Evolutionary conservation across 1,140 invertebrate species (phyloP).

Genomic region (Penaeus vannamei): DNA sequence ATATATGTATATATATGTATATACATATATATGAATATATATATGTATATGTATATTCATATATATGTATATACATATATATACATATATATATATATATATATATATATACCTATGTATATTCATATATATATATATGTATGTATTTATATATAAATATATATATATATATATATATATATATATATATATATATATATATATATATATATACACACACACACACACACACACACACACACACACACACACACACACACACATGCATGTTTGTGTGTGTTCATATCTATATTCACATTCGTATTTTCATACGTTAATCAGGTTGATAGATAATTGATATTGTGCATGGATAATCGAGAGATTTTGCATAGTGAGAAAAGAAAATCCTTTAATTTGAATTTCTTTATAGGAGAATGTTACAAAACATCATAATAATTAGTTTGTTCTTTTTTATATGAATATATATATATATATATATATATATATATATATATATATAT

Average conservation of each 20-base stretch:
- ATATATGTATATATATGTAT: no score
- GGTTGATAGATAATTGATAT: no score
- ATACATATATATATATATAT: conserved; percentile 4
- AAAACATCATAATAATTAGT: no score
- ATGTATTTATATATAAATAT: not conserved
- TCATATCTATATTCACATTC: not conserved
- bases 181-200: not conserved
- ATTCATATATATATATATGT: conserved; percentile 23
- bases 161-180: not conserved
- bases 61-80: no score
- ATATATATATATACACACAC: not conserved
- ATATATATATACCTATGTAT: conserved; percentile 22
- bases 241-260: not conserved
- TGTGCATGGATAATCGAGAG: no score
- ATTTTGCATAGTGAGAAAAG: not conserved
- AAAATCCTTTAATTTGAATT: no score
- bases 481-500: no score
- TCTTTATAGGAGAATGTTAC: no score
- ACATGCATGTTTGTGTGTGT: not conserved
- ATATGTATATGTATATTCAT: no score
- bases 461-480: no score
- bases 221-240: not conserved
- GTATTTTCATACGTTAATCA: not conserved
- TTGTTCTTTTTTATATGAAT: no score
- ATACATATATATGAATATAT: no score